Evolutionary conservation across 1,140 invertebrate species (phyloP).

Genomic region (Drosophila rufa): DNA sequence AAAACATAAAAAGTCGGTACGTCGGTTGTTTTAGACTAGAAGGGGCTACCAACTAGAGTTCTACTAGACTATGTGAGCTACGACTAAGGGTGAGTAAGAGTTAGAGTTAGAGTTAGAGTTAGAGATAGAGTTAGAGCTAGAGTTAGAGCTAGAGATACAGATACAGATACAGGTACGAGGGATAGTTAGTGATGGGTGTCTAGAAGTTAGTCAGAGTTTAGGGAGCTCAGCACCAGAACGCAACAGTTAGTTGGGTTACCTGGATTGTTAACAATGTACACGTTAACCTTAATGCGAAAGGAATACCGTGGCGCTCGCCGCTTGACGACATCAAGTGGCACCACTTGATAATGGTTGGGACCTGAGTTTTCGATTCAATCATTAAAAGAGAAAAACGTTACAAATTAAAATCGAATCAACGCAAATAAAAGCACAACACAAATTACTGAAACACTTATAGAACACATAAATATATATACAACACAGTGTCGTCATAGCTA

Average conservation of each 20-base stretch:
- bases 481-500: constrained; percentile 9
- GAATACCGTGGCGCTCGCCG: constrained; percentile 78
- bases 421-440: constrained; percentile 29
- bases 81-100: constrained; percentile 41
- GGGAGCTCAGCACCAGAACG: constrained; percentile 33
- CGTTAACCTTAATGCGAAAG: constrained; percentile 83
- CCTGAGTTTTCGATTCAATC: constrained; percentile 50
- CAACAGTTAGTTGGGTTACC: constrained; percentile 79
- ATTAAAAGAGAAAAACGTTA: constrained; percentile 49
- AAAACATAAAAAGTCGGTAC: constrained; percentile 73
- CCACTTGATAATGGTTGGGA: constrained; percentile 80
- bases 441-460: constrained; percentile 25
- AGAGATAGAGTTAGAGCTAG: not conserved
- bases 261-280: constrained; percentile 79
- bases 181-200: constrained; percentile 20
- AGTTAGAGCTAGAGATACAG: constrained; percentile 5
- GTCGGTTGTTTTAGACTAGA: constrained; percentile 54
- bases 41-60: constrained; percentile 9
- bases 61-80: constrained; percentile 36
- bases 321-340: constrained; percentile 80
- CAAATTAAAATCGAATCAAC: constrained; percentile 63
- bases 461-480: constrained; percentile 26
- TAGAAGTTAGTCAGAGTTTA: not conserved
- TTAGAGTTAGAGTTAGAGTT: constrained; percentile 1
- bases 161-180: not conserved